A percentile compares a stretch with the other conserved stretches of the same genome.
Conservation (phyloP, 2,113 vertebrate genomes). For the Syngnathus floridae region DNA sequence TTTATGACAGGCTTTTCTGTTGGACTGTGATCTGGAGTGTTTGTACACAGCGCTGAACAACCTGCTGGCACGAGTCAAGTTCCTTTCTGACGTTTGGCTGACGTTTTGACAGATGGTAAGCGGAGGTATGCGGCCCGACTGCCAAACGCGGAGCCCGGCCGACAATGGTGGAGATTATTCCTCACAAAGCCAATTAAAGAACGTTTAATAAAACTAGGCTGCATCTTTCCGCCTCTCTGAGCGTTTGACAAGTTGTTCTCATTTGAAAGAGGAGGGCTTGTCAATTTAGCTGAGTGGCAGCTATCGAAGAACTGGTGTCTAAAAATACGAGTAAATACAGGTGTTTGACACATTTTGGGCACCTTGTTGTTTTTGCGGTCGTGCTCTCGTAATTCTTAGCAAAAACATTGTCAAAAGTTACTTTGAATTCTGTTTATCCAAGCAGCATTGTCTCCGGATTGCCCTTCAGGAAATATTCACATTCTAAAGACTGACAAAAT, state of each 20-base stretch:
- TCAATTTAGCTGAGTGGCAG: conserved; percentile 33
- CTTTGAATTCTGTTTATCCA: conserved; percentile 35
- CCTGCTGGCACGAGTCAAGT: conserved; percentile 51
- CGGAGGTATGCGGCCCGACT: conserved; percentile 42
- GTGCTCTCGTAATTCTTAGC: conserved; percentile 4
- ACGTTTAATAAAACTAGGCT: conserved; percentile 58
- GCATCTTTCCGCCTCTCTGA: conserved; percentile 34
- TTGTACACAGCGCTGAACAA: conserved; percentile 60
- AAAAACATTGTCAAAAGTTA: background rate
- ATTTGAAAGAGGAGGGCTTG: conserved; percentile 33
- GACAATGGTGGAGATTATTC: conserved; percentile 55
- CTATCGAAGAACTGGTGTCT: conserved; percentile 17
- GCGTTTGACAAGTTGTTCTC: conserved; percentile 43
- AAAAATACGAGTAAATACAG: conserved; percentile 29
- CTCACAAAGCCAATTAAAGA: conserved; percentile 65
- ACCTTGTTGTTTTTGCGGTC: conserved; percentile 12
- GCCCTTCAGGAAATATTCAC: conserved; percentile 32
- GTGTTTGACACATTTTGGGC: conserved; percentile 13
- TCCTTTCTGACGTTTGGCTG: conserved; percentile 54
- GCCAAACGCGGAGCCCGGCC: conserved; percentile 30
- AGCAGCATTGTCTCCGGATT: conserved; percentile 27
- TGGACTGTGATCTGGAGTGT: conserved; percentile 52
- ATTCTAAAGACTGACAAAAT: conserved; percentile 33
- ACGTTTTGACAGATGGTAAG: conserved; percentile 63
- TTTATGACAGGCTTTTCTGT: conserved; percentile 52